These are phyloP conservation scores for Circaetus cinerascens DNA, from an alignment of 2,113 vertebrate species.

Conservation along the genomic window DNA sequence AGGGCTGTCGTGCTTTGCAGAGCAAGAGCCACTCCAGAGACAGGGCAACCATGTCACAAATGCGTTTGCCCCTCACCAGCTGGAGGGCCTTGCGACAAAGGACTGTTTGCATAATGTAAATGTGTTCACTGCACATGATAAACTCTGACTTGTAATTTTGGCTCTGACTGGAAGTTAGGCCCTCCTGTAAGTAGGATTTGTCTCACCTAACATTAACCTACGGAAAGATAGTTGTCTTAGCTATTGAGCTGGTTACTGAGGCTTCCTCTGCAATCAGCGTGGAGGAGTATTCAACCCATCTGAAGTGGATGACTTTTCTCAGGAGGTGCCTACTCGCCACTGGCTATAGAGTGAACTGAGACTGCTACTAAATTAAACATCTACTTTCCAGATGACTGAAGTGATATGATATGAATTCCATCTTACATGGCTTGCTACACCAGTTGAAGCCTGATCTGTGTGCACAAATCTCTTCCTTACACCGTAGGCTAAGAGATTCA, in stretches of 20 bases:
- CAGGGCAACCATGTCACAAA: background rate
- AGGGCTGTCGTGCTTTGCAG: background rate
- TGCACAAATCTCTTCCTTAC: background rate
- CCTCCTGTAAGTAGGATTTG: background rate
- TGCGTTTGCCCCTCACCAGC: background rate
- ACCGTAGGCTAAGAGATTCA: background rate
- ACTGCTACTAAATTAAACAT: background rate
- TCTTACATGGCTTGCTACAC: background rate
- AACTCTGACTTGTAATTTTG: background rate
- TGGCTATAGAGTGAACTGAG: background rate
- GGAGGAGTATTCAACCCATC: background rate
- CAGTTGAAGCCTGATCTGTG: background rate
- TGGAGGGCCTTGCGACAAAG: background rate
- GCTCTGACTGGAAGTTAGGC: background rate
- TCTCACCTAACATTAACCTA: background rate
- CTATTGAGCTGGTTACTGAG: background rate
- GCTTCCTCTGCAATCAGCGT: background rate
- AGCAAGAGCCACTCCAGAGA: background rate
- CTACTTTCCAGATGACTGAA: background rate
- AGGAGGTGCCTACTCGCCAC: background rate
- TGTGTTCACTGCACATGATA: fast-evolving
- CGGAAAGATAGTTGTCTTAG: background rate
- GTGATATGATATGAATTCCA: background rate
- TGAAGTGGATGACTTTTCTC: background rate
- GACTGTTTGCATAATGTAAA: background rate